These are phyloP conservation scores for Heliothis subflexa DNA, from an alignment of 1,140 invertebrate species.

Conservation along the genomic window DNA sequence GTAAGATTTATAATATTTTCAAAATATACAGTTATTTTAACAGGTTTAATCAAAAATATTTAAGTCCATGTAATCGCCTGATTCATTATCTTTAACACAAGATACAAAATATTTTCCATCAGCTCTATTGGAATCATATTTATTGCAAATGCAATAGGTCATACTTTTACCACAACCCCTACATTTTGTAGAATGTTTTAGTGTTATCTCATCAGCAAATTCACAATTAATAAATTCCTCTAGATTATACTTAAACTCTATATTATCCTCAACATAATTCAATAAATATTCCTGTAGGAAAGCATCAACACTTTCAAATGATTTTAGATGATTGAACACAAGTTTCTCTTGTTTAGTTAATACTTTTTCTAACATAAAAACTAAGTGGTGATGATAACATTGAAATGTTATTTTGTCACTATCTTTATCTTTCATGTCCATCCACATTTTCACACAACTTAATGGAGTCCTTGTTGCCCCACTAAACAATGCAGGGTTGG, in stretches of 20 bases:
- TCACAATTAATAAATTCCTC: constrained; percentile 72
- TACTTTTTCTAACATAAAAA: constrained; percentile 96
- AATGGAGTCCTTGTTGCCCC: constrained; percentile 90
- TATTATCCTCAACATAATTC: constrained; percentile 74
- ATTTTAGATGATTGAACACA: constrained; percentile 92
- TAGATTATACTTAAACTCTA: constrained; percentile 66
- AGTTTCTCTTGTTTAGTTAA: constrained; percentile 90
- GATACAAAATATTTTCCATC: constrained; percentile 74
- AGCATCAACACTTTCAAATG: constrained; percentile 89
- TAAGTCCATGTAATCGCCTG: constrained; percentile 78
- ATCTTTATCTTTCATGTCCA: constrained; percentile 89
- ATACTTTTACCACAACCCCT: constrained; percentile 74
- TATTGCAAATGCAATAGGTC: constrained; percentile 73
- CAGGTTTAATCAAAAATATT: constrained; percentile 76
- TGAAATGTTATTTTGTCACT: constrained; percentile 89
- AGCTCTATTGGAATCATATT: constrained; percentile 68
- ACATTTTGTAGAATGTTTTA: constrained; percentile 75
- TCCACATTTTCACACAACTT: constrained; percentile 94
- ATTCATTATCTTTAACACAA: constrained; percentile 68
- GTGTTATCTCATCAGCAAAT: constrained; percentile 73
- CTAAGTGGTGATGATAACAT: constrained; percentile 96
- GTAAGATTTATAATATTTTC: not conserved
- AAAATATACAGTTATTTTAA: constrained; percentile 30
- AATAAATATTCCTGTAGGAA: constrained; percentile 89
- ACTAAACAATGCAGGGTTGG: constrained; percentile 96